These are phyloP conservation scores for Pomatorhinus ruficollis DNA, from an alignment of 2,113 vertebrate genomes.

Conservation along the genomic window DNA sequence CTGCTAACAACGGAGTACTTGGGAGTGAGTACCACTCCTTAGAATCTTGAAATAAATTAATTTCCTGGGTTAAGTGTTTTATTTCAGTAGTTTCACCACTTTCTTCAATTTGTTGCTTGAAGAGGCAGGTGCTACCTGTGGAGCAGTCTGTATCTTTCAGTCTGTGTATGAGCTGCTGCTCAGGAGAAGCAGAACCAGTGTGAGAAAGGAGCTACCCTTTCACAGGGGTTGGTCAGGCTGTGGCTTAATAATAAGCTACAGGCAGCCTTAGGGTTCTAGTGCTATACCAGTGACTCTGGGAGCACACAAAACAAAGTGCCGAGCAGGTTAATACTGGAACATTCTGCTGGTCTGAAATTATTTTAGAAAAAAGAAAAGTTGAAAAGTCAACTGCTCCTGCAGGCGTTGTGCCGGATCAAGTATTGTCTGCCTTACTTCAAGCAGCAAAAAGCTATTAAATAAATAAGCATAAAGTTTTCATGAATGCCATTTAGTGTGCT, in stretches of 20 bases:
- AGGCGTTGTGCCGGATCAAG: background rate
- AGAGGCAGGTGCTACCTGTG: background rate
- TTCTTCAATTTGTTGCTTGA: background rate
- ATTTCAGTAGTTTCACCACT: background rate
- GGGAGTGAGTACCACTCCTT: conserved; percentile 79
- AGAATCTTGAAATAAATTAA: background rate
- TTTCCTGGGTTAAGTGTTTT: background rate
- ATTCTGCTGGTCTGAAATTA: background rate
- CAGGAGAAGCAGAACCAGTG: background rate
- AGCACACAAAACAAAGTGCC: background rate
- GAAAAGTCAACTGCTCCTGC: conserved; percentile 5
- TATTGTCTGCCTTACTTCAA: background rate
- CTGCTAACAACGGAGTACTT: conserved; percentile 93
- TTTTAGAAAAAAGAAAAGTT: background rate
- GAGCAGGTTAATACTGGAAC: conserved; percentile 14
- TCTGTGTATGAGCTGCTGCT: background rate
- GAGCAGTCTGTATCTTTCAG: background rate
- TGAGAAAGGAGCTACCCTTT: background rate
- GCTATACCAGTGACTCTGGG: background rate
- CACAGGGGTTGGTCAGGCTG: background rate
- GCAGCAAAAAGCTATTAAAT: background rate
- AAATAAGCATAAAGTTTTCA: background rate
- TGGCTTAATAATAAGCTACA: conserved; percentile 13
- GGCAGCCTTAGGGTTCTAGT: background rate
- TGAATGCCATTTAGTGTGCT: background rate